Evolutionary conservation across 2,797 vertebrate species (phyloP), one percentile per base, ranked within the genome.

Genomic region (Novumbra hubbsi): DNA sequence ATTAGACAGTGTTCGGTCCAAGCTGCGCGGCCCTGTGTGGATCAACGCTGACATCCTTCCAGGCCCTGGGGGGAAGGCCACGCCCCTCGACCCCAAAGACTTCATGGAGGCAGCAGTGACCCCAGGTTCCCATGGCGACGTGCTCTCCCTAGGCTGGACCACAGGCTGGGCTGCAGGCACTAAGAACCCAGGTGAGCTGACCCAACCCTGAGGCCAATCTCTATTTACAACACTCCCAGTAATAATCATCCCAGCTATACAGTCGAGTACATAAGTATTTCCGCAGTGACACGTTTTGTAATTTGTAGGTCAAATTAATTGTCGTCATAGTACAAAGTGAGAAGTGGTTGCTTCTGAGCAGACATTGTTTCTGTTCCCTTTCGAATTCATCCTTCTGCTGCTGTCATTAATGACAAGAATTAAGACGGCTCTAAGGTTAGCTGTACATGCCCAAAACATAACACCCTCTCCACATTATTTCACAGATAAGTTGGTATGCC

Each of bases 11-110:
- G 68, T 92, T 70, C 85, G 92, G 80, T 75, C 62, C 9, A 77
- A 75, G 19, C 71, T 89, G 14, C 73, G 41, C 2, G 78, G 78
- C 27, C 96, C 96, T 0, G 79, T 98, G 68, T 98, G 96, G 97
- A 82, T 98, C 77, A 98, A 98, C 14, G 96, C 97, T 0, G 96
- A 98, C 32, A 82, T 98, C 77, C 93, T 98, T 5, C 78, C 87
- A 0, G 97, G 96, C 57, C 96, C 96, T 2, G 93, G 93, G 1
- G 96, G 94, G n/a, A 83, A 1, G 63, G 80, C 72, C 7, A 73
- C 32, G 1, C 90, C 90, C 3, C 81, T 96, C 76, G 91, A 95
- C 2, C 86, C 92, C 15, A 71, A 85, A 50, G 77, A 72, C 2
- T 90, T 88, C 84, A 86, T 83, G 77, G 87, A 78, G 86, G 91